Conservation (phyloP, 1,140 invertebrate genomes). For the Brachionus koreanus region DNA sequence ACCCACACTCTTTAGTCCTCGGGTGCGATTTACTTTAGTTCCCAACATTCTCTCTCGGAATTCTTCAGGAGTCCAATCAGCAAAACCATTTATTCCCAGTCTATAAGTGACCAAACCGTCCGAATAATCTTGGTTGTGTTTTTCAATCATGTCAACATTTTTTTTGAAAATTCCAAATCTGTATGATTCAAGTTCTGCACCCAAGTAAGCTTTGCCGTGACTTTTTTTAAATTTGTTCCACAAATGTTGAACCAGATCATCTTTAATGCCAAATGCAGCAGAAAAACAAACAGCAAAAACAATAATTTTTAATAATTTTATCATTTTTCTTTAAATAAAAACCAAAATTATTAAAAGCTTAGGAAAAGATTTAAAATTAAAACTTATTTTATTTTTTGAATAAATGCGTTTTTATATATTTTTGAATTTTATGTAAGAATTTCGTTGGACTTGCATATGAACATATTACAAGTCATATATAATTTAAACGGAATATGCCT, state of each 20-base stretch:
- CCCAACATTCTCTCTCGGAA: slow-evolving; percentile 28
- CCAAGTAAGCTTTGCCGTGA: slow-evolving; percentile 20
- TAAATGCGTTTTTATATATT: not conserved
- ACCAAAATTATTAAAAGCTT: not conserved
- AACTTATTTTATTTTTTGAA: not conserved
- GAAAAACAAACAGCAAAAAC: not conserved
- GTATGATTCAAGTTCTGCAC: slow-evolving; percentile 3
- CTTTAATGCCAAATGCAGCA: slow-evolving; percentile 21
- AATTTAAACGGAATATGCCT: not conserved
- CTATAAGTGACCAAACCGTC: slow-evolving; percentile 49
- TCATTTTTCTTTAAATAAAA: not conserved
- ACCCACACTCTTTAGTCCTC: not conserved
- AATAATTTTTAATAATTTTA: not conserved
- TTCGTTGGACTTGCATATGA: not conserved
- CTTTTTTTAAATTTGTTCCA: slow-evolving; percentile 44
- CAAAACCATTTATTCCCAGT: slow-evolving; percentile 52
- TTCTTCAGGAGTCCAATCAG: slow-evolving; percentile 48
- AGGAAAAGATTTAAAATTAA: not conserved
- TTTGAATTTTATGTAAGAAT: slow-evolving; percentile 6
- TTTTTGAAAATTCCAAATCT: slow-evolving; percentile 45
- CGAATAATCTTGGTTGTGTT: slow-evolving; percentile 50
- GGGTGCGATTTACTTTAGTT: not conserved
- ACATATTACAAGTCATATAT: too few relatives aligned
- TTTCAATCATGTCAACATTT: slow-evolving; percentile 50
- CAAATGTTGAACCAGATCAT: slow-evolving; percentile 23